Evolutionary conservation across 2,888 invertebrate genomes (phyloP).

Genomic region (Elmis aenea): DNA sequence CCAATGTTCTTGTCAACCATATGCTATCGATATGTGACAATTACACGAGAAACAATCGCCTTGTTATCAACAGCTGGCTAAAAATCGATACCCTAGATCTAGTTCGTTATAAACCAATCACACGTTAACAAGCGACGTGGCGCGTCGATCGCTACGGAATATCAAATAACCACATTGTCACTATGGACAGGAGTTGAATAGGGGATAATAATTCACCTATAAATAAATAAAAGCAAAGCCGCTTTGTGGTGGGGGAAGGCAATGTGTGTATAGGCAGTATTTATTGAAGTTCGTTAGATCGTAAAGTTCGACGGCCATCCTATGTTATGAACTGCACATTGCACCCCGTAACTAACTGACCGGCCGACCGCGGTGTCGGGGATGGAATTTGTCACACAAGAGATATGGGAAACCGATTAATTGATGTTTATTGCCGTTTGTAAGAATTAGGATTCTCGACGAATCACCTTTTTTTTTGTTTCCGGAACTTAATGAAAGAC

Average conservation of each 20-base stretch:
- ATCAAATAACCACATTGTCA: constrained; percentile 38
- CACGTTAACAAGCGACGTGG: constrained; percentile 33
- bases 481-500: no score
- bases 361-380: constrained; percentile 28
- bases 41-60: constrained; percentile 15
- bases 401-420: constrained; percentile 16
- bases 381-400: constrained; percentile 21
- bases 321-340: constrained; percentile 41
- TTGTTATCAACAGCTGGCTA: constrained; percentile 19
- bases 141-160: constrained; percentile 32
- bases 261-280: constrained; percentile 35
- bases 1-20: not conserved
- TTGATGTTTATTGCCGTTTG: constrained; percentile 14
- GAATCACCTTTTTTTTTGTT: no score
- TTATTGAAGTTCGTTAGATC: constrained; percentile 44
- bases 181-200: constrained; percentile 34
- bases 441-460: no score
- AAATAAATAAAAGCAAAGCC: constrained; percentile 39
- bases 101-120: constrained; percentile 36
- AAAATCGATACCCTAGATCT: constrained; percentile 23
- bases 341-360: constrained; percentile 44
- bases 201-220: constrained; percentile 38
- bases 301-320: constrained; percentile 42
- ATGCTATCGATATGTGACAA: constrained; percentile 4
- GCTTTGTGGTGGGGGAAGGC: constrained; percentile 26